A percentile compares a stretch with the other conserved stretches of the same genome.
Evolutionary conservation across 1,140 invertebrate species (phyloP).

Genomic region (Papilio aristodemus): DNA sequence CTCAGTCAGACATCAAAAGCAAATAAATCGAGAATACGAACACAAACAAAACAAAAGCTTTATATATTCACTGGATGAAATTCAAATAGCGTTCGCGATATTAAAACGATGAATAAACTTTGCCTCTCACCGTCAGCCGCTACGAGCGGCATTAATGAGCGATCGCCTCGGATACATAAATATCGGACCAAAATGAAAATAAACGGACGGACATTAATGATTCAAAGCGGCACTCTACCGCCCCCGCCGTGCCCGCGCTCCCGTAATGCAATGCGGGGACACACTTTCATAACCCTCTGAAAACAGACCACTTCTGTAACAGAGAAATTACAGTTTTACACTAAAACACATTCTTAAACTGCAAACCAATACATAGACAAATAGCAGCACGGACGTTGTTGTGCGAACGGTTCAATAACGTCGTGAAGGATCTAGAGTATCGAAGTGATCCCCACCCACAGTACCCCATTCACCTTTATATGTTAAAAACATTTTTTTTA

Average conservation of each 20-base stretch:
- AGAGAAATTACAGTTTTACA: not conserved
- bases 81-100: constrained; percentile 27
- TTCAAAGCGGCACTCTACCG: constrained; percentile 15
- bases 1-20: not conserved
- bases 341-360: not conserved
- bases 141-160: constrained; percentile 26
- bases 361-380: no score
- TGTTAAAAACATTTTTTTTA: no score
- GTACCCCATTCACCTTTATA: no score
- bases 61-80: constrained; percentile 19
- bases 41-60: constrained; percentile 3
- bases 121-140: not conserved
- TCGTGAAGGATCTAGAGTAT: no score
- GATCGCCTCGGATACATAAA: constrained; percentile 29
- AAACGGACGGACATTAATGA: constrained; percentile 30
- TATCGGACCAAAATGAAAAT: constrained; percentile 29
- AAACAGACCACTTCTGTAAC: not conserved
- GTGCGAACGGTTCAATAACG: no score
- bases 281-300: constrained; percentile 22
- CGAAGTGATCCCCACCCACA: no score
- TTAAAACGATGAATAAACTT: constrained; percentile 2
- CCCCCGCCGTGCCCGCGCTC: not conserved
- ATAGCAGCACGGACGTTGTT: no score
- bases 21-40: constrained; percentile 14
- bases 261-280: constrained; percentile 14